These are phyloP conservation scores for Apis florea DNA, from an alignment of 1,140 invertebrate genomes.

Conservation along the genomic window DNA sequence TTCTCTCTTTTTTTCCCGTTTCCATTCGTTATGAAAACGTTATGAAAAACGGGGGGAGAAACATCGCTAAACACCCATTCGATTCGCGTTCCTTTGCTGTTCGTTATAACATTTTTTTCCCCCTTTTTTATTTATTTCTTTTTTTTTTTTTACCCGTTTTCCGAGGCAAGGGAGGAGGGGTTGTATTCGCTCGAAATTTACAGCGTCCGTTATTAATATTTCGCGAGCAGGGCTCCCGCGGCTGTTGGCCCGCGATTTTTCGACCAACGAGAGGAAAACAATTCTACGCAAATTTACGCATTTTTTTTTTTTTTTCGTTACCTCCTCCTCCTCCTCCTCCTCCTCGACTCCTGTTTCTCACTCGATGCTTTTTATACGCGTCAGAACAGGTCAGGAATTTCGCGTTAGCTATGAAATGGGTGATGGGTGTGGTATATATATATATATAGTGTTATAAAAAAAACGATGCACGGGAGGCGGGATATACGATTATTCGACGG, in stretches of 20 bases:
- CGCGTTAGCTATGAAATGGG: slow-evolving; percentile 6
- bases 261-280: slow-evolving; percentile 22
- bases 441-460: slow-evolving; percentile 1
- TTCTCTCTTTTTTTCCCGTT: background rate
- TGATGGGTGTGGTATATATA: no score
- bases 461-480: background rate
- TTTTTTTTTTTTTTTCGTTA: slow-evolving; percentile 10
- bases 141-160: background rate
- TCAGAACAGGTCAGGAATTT: slow-evolving; percentile 24
- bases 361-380: slow-evolving; percentile 7
- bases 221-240: background rate
- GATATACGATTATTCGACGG: slow-evolving; percentile 23
- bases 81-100: background rate
- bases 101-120: no score
- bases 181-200: slow-evolving; percentile 12
- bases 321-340: no score
- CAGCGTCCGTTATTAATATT: slow-evolving; percentile 31
- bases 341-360: background rate
- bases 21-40: no score
- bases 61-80: background rate
- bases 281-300: slow-evolving; percentile 41
- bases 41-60: no score
- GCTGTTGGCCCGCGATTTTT: slow-evolving; percentile 9
- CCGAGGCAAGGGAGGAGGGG: background rate
- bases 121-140: no score